Conservation (phyloP, 2,797 vertebrate genomes). For the Anisognathus igniventris region DNA sequence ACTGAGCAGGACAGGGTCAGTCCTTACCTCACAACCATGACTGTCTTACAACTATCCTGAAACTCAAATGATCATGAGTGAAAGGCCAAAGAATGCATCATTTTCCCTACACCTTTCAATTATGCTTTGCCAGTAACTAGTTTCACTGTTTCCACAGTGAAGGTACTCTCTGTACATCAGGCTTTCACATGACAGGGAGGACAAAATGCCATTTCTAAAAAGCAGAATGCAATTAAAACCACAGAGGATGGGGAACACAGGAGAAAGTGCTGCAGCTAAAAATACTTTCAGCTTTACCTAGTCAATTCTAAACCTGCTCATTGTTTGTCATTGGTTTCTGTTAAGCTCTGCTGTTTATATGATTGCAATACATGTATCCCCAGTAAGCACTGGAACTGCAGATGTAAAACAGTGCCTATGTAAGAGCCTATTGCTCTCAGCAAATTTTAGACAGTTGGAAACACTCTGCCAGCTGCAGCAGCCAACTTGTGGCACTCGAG, state of each 20-base stretch:
- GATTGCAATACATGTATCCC: background rate
- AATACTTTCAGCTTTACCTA: slow-evolving; percentile 20
- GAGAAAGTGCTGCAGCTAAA: background rate
- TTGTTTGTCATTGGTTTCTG: background rate
- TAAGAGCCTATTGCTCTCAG: background rate
- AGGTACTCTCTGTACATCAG: background rate
- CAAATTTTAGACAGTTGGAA: slow-evolving; percentile 1
- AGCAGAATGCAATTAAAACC: slow-evolving; percentile 17
- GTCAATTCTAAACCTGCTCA: slow-evolving; percentile 13
- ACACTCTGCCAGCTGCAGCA: slow-evolving; percentile 21
- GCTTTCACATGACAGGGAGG: background rate
- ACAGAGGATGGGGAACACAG: background rate
- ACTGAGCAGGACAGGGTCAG: background rate
- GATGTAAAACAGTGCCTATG: background rate
- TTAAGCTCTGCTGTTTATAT: background rate
- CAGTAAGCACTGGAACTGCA: background rate
- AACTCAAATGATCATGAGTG: background rate
- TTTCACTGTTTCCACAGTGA: background rate
- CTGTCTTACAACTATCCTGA: background rate
- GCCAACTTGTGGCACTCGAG: background rate
- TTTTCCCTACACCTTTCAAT: background rate
- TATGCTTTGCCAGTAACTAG: background rate
- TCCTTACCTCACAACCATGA: background rate
- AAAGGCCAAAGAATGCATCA: background rate
- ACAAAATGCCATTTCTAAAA: slow-evolving; percentile 15